Evolutionary conservation across 1,140 invertebrate genomes (phyloP).

Genomic region (Zaprionus kolodkinae): DNA sequence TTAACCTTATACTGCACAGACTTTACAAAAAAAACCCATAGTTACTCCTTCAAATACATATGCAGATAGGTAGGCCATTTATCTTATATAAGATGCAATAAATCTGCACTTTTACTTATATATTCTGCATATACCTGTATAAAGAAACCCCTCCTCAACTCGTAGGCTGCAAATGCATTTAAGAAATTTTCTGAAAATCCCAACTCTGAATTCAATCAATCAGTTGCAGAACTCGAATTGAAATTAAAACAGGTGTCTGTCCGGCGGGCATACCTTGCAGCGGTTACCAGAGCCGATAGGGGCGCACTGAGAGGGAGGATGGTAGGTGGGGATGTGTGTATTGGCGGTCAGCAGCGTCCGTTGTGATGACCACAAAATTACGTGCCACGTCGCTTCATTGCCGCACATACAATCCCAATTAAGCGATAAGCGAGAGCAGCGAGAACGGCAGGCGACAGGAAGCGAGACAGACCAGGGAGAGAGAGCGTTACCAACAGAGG

Average conservation of each 20-base stretch:
- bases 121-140: neutral
- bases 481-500: neutral
- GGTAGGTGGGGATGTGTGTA: conserved; percentile 6
- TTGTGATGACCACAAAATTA: conserved; percentile 73
- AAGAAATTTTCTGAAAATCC: neutral
- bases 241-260: conserved; percentile 26
- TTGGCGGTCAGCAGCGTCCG: conserved; percentile 33
- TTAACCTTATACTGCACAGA: no score
- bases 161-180: neutral
- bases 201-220: conserved; percentile 16
- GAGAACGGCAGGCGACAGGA: neutral
- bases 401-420: conserved; percentile 49
- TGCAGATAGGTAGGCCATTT: no score
- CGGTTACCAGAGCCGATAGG: neutral
- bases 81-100: no score
- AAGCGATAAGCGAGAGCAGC: conserved; percentile 40
- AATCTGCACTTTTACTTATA: neutral
- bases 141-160: neutral
- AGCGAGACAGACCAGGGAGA: neutral
- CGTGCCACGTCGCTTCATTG: conserved; percentile 60
- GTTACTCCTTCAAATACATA: no score
- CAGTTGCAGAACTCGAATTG: conserved; percentile 16
- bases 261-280: conserved; percentile 13
- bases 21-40: no score
- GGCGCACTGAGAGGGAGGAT: neutral